Conservation (phyloP, 1,140 invertebrate species). For the Eufriesea mexicana region DNA sequence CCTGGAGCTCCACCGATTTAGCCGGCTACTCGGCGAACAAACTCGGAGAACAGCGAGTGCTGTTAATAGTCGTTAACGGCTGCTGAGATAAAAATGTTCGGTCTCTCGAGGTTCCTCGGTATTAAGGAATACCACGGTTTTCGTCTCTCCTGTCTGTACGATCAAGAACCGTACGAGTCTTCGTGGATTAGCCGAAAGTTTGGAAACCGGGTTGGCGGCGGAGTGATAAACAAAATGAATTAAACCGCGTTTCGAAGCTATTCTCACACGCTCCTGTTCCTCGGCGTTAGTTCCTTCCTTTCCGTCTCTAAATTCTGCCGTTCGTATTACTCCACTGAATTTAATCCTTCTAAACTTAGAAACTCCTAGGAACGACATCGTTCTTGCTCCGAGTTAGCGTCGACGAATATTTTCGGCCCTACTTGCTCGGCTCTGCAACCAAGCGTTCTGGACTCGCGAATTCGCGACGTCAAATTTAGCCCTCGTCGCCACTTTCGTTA, state of each 20-base stretch:
- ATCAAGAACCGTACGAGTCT: not conserved
- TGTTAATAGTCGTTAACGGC: constrained; percentile 2
- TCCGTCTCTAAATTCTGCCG: not conserved
- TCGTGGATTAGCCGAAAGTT: constrained; percentile 5
- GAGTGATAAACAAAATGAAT: constrained; percentile 26
- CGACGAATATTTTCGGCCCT: not conserved
- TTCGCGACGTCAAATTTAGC: too few relatives aligned
- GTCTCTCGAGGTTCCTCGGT: not conserved
- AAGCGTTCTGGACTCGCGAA: not conserved
- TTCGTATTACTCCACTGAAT: not conserved
- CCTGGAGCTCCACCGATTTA: not conserved
- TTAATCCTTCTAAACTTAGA: not conserved
- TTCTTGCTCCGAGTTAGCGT: not conserved
- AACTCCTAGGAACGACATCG: not conserved
- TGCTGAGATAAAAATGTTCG: not conserved
- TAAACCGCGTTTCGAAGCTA: not conserved
- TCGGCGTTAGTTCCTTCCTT: not conserved
- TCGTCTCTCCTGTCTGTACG: not conserved
- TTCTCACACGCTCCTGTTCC: too few relatives aligned
- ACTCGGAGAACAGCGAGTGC: not conserved
- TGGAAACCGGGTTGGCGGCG: not conserved
- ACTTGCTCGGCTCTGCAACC: not conserved
- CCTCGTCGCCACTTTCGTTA: too few relatives aligned
- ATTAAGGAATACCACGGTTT: not conserved
- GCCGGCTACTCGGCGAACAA: not conserved